Percentiles rank a stretch among this genome's conserved stretches.
phyloP scores from a whole-genome alignment of 2,113 vertebrate genomes.

The Leucosticte australis region DNA sequence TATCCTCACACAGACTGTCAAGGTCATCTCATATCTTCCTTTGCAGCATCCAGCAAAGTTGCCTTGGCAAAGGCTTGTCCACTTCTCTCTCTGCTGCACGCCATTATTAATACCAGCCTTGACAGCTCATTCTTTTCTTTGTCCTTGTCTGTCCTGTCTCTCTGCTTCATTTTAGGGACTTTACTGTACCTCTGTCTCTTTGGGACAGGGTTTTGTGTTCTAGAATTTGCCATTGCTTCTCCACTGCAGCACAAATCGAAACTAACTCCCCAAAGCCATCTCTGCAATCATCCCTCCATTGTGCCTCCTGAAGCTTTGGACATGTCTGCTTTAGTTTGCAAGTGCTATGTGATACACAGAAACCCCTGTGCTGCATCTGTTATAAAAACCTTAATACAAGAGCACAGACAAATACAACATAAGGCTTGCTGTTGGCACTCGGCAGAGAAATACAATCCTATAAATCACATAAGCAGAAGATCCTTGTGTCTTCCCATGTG shows the following conservation, averaged over 20 bases:
- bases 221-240: neutral
- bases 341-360: neutral
- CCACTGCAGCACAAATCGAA: neutral
- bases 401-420: neutral
- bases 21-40: neutral
- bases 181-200: neutral
- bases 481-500: neutral
- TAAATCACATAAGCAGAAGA: conserved; percentile 20
- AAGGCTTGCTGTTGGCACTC: neutral
- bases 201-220: neutral
- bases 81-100: neutral
- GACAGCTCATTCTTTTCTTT: neutral
- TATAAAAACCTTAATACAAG: neutral
- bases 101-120: neutral
- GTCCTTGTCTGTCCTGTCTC: neutral
- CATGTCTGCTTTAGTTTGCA: neutral
- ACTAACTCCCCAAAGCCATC: neutral
- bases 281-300: neutral
- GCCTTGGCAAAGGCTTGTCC: neutral
- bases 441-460: neutral
- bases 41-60: neutral
- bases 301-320: neutral
- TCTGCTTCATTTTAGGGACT: neutral
- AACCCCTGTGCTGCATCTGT: neutral
- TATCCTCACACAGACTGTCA: neutral